A percentile compares a stretch with the other conserved stretches of the same genome.
phyloP scores from a whole-genome alignment of 2,888 invertebrate genomes.

The Taphrorychus bicolor region DNA sequence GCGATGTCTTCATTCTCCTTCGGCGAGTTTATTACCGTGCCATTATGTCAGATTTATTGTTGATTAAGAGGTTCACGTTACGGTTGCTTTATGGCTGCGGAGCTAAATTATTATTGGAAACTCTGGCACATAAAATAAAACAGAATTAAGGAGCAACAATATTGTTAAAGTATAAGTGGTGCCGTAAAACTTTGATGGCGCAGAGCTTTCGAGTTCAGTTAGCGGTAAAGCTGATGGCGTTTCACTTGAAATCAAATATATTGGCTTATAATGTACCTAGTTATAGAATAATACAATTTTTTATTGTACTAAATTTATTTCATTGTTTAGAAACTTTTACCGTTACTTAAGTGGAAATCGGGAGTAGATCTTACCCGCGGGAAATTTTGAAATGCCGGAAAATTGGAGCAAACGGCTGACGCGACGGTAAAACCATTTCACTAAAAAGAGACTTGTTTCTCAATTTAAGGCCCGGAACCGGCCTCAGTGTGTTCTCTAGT shows the following conservation, averaged over 20 bases:
- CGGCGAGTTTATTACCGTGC: slow-evolving; percentile 16
- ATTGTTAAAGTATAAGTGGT: slow-evolving; percentile 2
- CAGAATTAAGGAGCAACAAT: slow-evolving; percentile 11
- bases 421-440: slow-evolving; percentile 31
- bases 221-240: too few species aligned
- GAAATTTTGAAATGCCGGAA: slow-evolving; percentile 3
- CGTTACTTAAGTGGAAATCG: background rate
- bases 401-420: slow-evolving; percentile 16
- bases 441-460: slow-evolving; percentile 29
- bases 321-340: background rate
- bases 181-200: slow-evolving; percentile 2
- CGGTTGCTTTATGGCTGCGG: slow-evolving; percentile 3
- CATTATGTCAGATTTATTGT: slow-evolving; percentile 22
- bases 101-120: slow-evolving; percentile 13
- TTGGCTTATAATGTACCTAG: too few species aligned
- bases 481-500: slow-evolving; percentile 33
- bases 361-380: background rate
- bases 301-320: too few species aligned
- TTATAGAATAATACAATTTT: too few species aligned
- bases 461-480: slow-evolving; percentile 21
- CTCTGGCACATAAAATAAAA: slow-evolving; percentile 5
- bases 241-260: background rate
- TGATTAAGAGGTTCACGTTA: slow-evolving; percentile 20
- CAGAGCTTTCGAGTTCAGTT: background rate
- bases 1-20: slow-evolving; percentile 17